Base-by-base conservation (phyloP, 2,797 vertebrate species). In the Gambelia wislizenii region DNA sequence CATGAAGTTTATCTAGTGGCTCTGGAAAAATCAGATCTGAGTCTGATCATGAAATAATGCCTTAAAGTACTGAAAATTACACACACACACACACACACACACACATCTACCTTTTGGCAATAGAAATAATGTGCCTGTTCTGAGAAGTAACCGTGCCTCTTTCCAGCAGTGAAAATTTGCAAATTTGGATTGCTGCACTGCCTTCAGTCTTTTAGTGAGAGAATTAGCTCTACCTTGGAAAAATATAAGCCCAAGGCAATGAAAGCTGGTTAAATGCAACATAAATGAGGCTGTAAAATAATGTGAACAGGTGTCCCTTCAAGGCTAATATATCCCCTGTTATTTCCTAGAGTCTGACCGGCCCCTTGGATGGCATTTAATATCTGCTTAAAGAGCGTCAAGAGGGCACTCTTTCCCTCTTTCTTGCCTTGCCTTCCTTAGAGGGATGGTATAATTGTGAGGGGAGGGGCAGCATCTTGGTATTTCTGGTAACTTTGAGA, bases 201-300 rank as follows among this genome's bases (percentile, higher is more conserved):
- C 20, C 6, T 84, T 84, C 18, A 84, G 87, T 16, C 56, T 83
- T 67, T 84, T 25, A 2, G 4, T 20, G 30, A 61, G 10, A 27
- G 61, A 44, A 52, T 33, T 72, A 61, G 52, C 52, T 42, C 16
- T 75, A 42, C 9, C 27, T 75, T 42, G 52, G 14, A 49, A 12
- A 33, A 14, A 39, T 20, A n/a, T n/a, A n/a, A 70, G 64, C 61
- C 61, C 44, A 52, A 69, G 77, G 85, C 77, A 52, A 10, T 47
- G 47, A 52, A 70, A 49, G 39, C 47, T 70, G 27, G 25, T n/a
- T 54, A 87, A 87, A 80, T 54, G 61, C 61, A 79, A 12, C 76
- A 80, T 87, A 80, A 87, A 42, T 25, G 36, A 70, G 76, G 14
- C 64, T 56, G 16, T n/a, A 86, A 87, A 87, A 80, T 80, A 87